Evolutionary conservation across 2,113 vertebrate genomes (phyloP), one percentile per base, ranked within the genome.

Genomic region (Pholis gunnellus): DNA sequence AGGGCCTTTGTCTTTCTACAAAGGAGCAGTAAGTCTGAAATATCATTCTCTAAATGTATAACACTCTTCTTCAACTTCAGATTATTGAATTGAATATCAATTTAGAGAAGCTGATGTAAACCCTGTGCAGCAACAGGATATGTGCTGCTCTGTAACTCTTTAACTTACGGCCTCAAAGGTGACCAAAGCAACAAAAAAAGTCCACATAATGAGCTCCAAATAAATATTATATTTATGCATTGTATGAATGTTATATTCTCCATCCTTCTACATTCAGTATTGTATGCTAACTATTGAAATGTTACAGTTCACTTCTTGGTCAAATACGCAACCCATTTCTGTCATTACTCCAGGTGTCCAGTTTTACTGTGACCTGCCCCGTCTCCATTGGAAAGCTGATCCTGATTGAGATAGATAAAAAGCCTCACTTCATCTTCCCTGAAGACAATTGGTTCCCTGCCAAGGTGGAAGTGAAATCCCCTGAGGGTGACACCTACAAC

Each of bases 371-470:
- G 31, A 25, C 2, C 34, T 88, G 82, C 61, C 52, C 77, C 2
- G 20, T 1, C 0, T 89, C 92, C 20, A 64, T 95, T 25, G 94
- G 92, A 60, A 72, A 79, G 20, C 64, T 95, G 69, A 13, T 89
- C 9, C 70, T 92, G 74, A 78, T 95, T 48, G 82, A 92, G 18
- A 2, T 95, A 0, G 75, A 92, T 29, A 92, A 93, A 79, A 2
- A 84, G 74, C 6, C 2, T 44, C n/a, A 72, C 4, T 38, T 3
- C 11, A 1, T 86, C 1, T 34, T 85, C 4, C 74, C 69, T 9
- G 20, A 77, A 2, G 87, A 93, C 60, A 2, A 42, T 4, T 95
- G 94, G 93, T 93, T 91, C 15, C 81, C 79, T n/a, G 27, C 72
- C 40, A 93, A 91, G n/a, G 83, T 94, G 4, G 59, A 68, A 15